phyloP scores from a whole-genome alignment of 2,113 vertebrate species.

The Lagopus muta region DNA sequence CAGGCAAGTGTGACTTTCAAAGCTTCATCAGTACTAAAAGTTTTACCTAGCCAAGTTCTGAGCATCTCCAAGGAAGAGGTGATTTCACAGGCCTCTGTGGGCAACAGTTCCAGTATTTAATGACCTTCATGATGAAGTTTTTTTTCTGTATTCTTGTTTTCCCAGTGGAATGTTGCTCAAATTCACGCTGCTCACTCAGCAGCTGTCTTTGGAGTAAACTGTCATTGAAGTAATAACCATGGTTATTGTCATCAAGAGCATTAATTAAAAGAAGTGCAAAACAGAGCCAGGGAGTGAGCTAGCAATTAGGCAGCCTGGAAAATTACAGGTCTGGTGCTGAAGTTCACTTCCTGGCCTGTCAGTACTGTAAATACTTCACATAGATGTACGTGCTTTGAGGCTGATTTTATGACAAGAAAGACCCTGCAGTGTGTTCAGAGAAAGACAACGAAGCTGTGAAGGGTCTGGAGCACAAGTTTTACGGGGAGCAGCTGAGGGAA shows the following conservation, averaged over 20 bases:
- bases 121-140: neutral
- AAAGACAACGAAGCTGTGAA: too few relatives aligned
- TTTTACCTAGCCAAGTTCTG: neutral
- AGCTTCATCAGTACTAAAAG: neutral
- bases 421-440: too few relatives aligned
- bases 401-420: neutral
- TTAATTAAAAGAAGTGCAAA: slow-evolving; percentile 30
- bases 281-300: neutral
- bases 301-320: slow-evolving; percentile 1
- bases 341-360: slow-evolving; percentile 19
- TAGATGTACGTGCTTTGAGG: neutral
- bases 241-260: neutral
- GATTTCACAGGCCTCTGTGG: neutral
- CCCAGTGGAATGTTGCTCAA: neutral
- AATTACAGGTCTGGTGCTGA: neutral
- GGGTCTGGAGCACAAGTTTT: too few relatives aligned
- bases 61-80: neutral
- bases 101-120: neutral
- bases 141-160: neutral
- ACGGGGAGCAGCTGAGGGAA: too few relatives aligned
- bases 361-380: neutral
- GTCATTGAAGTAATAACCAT: neutral
- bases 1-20: neutral
- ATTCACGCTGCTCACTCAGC: neutral
- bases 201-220: neutral